Evolutionary conservation across 30 jellyfish, hydroid and myxozoan genomes (phyloP).

Genomic region (Turritopsis rubra): DNA sequence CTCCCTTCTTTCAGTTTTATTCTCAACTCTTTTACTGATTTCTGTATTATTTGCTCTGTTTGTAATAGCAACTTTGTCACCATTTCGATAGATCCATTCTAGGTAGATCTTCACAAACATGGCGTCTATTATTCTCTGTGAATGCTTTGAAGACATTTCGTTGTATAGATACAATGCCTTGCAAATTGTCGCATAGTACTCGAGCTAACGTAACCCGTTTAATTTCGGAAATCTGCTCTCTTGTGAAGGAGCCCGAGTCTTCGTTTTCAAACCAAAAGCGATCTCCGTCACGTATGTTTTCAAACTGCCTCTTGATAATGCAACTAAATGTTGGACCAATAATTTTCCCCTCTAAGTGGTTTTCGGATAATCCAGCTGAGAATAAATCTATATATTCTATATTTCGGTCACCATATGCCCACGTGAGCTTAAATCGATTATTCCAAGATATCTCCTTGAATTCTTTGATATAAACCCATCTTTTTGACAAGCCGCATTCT

Average conservation of each 20-base stretch:
- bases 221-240: neutral
- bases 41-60: too few relatives aligned
- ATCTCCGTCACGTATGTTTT: slow-evolving; percentile 9
- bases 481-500: neutral
- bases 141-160: slow-evolving; percentile 50
- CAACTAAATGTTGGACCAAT: slow-evolving; percentile 2
- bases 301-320: slow-evolving; percentile 8
- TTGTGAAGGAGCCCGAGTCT: neutral
- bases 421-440: neutral
- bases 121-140: too few relatives aligned
- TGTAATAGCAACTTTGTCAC: too few relatives aligned
- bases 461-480: too few relatives aligned
- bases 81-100: too few relatives aligned
- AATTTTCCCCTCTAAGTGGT: neutral
- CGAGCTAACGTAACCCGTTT: slow-evolving; percentile 29
- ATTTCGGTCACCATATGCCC: neutral
- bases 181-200: slow-evolving; percentile 53
- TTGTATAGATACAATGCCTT: slow-evolving; percentile 68
- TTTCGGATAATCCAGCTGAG: slow-evolving; percentile 7
- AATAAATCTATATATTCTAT: slow-evolving; percentile 2
- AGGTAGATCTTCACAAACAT: too few relatives aligned
- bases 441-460: neutral
- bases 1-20: too few relatives aligned
- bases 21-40: too few relatives aligned
- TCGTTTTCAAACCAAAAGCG: neutral